These are phyloP conservation scores for Drymonia ruficornis DNA, from an alignment of 2,888 invertebrate genomes.

Conservation along the genomic window DNA sequence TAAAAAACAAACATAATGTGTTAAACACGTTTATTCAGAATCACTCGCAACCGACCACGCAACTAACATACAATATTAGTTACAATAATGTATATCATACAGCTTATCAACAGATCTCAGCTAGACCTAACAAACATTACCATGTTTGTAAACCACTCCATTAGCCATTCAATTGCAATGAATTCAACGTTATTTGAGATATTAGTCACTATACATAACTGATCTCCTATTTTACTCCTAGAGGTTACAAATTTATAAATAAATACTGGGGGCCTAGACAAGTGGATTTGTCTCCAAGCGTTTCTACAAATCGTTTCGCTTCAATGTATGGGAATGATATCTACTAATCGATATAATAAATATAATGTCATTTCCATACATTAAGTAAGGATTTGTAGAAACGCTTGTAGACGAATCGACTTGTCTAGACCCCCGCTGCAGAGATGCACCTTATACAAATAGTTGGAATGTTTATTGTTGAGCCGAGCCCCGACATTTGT, in stretches of 20 bases:
- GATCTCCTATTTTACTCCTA: conserved; percentile 20
- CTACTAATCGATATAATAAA: no score
- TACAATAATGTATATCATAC: conserved; percentile 51
- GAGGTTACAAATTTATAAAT: conserved; percentile 46
- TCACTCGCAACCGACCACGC: conserved; percentile 60
- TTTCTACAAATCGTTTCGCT: no score
- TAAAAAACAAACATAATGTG: conserved; percentile 69
- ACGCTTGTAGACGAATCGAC: no score
- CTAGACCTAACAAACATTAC: conserved; percentile 27
- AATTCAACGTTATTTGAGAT: conserved; percentile 22
- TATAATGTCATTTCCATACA: no score
- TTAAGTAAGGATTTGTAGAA: no score
- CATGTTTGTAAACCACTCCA: conserved; percentile 18
- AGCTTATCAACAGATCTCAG: conserved; percentile 36
- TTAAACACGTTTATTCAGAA: conserved; percentile 79
- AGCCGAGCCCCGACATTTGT: conserved; percentile 64
- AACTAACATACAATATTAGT: conserved; percentile 63
- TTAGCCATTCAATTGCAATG: conserved; percentile 15
- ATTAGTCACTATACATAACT: conserved; percentile 24
- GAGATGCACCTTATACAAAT: conserved; percentile 56
- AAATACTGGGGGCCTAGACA: no score
- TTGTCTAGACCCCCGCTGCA: no score
- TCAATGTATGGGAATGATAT: no score
- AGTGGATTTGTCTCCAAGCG: no score
- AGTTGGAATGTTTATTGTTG: conserved; percentile 74